Evolutionary conservation across 2,113 vertebrate genomes (phyloP).

Genomic region (Salvelinus fontinalis): DNA sequence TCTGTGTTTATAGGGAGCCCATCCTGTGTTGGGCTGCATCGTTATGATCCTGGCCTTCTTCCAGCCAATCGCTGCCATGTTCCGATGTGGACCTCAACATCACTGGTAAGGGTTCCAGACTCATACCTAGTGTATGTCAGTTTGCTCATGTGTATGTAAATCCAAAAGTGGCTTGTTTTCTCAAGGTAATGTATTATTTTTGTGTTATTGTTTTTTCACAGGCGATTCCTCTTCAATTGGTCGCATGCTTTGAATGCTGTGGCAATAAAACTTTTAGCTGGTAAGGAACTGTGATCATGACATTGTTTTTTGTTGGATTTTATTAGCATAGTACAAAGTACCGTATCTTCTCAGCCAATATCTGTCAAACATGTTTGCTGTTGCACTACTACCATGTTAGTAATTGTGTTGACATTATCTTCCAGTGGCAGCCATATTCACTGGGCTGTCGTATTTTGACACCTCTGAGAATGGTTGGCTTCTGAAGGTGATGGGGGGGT

Average conservation of each 20-base stretch:
- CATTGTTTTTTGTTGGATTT: not conserved
- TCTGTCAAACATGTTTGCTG: not conserved
- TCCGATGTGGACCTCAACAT: conserved; percentile 67
- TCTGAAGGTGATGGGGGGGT: conserved; percentile 74
- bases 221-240: conserved; percentile 73
- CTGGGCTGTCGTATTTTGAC: conserved; percentile 66
- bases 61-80: conserved; percentile 53
- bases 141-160: not conserved
- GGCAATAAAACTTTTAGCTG: conserved; percentile 66
- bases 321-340: not conserved
- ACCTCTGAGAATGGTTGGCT: conserved; percentile 56
- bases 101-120: conserved; percentile 42
- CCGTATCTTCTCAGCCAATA: not conserved
- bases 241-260: conserved; percentile 62
- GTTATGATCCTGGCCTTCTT: conserved; percentile 61
- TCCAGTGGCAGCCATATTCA: conserved; percentile 75
- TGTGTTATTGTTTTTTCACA: conserved; percentile 30
- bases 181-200: not conserved
- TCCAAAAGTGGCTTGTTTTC: no score
- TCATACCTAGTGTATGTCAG: not conserved
- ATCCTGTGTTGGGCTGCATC: conserved; percentile 62
- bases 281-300: conserved; percentile 49
- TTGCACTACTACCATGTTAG: not conserved
- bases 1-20: conserved; percentile 55
- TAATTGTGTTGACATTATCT: not conserved